Conservation (phyloP, 2,888 invertebrate species). For the Polylopha cassiicola region DNA sequence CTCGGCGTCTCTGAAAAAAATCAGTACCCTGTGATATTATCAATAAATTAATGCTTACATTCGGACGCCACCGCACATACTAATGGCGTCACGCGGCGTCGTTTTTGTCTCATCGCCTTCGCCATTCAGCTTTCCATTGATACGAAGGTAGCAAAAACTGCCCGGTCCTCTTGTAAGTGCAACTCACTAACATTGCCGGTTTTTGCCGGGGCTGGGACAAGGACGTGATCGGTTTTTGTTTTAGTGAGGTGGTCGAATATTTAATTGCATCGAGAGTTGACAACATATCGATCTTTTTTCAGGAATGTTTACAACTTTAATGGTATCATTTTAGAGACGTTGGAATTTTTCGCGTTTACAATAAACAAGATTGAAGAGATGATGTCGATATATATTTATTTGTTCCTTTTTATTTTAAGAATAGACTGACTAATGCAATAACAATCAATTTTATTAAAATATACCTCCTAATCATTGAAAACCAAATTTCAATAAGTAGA, state of each 20-base stretch:
- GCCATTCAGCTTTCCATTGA: conserved; percentile 72
- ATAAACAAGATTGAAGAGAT: too few relatives aligned
- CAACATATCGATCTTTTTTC: conserved; percentile 4
- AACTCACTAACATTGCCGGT: conserved; percentile 52
- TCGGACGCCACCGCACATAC: conserved; percentile 65
- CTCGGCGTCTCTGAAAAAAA: conserved; percentile 11
- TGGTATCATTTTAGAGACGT: too few relatives aligned
- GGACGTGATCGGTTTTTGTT: conserved; percentile 64
- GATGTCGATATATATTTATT: too few relatives aligned
- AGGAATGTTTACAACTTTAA: too few relatives aligned
- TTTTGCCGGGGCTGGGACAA: conserved; percentile 50
- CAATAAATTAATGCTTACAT: conserved; percentile 74
- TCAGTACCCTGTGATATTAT: conserved; percentile 31
- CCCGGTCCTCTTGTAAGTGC: conserved; percentile 46
- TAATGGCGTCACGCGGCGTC: conserved; percentile 70
- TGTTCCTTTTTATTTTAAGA: too few relatives aligned
- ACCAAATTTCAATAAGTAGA: too few relatives aligned
- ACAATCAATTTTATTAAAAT: too few relatives aligned
- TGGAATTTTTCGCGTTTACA: too few relatives aligned
- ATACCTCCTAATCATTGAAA: too few relatives aligned
- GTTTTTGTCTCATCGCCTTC: conserved; percentile 49
- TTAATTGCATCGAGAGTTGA: conserved; percentile 45
- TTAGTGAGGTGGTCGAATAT: conserved; percentile 46
- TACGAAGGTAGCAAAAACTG: conserved; percentile 57
- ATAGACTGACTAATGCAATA: too few relatives aligned